Conservation (phyloP, 2,888 invertebrate genomes). For the Augiades crinisus region DNA sequence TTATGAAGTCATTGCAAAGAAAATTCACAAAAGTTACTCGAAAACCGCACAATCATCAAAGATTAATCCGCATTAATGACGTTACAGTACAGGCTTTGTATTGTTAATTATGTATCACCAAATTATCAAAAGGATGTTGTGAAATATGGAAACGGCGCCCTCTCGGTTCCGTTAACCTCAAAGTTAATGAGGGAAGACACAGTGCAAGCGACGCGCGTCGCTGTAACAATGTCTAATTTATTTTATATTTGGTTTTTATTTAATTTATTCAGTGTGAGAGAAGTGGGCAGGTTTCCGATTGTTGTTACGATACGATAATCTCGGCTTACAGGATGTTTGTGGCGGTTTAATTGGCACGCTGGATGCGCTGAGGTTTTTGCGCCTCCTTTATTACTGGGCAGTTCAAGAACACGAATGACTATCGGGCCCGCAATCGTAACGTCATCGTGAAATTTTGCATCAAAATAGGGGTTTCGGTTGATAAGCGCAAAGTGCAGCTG, state of each 20-base stretch:
- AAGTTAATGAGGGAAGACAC: constrained; percentile 58
- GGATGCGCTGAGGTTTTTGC: constrained; percentile 64
- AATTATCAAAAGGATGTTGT: constrained; percentile 27
- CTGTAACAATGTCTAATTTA: constrained; percentile 59
- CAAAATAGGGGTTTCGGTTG: neutral
- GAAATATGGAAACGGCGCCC: constrained; percentile 32
- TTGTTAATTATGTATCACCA: constrained; percentile 22
- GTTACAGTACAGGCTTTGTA: constrained; percentile 5
- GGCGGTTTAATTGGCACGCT: constrained; percentile 76
- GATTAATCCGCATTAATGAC: constrained; percentile 17
- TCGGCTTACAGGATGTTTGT: constrained; percentile 77
- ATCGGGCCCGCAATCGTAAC: constrained; percentile 7
- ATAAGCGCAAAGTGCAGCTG: too few species aligned
- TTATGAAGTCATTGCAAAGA: too few species aligned
- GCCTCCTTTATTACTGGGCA: constrained; percentile 59
- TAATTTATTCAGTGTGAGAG: constrained; percentile 77
- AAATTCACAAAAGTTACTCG: too few species aligned
- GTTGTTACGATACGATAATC: constrained; percentile 78
- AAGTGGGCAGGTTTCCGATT: constrained; percentile 71
- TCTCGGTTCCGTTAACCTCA: constrained; percentile 47
- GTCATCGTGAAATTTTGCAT: constrained; percentile 12
- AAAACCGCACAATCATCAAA: too few species aligned
- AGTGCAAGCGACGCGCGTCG: constrained; percentile 32
- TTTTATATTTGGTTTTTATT: constrained; percentile 74
- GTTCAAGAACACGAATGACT: constrained; percentile 26